Base-by-base conservation (phyloP, 2,797 vertebrate species). In the Manis pentadactyla region DNA sequence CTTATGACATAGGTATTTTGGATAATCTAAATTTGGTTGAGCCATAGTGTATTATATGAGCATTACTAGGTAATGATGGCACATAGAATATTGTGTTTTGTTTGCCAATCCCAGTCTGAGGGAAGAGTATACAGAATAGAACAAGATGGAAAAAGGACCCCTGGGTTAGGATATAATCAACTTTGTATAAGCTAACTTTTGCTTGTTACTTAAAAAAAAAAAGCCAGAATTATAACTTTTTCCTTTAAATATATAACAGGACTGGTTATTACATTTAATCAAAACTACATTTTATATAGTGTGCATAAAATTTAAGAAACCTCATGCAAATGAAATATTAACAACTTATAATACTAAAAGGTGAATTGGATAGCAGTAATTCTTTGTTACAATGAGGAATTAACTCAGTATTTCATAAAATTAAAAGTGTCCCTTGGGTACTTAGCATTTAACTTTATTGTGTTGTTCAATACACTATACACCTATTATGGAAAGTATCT, bases 11-110 rank as follows among this genome's bases (percentile, higher is more conserved):
- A 29, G 18, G 29, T 11, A 25, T 13, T 74, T 64, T 86, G 88
- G 14, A 78, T 96, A 69, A 91, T 34, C 1, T 71, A 78, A 95
- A 90, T 83, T 92, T 89, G 81, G 1, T 55, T 77, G 94, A 78
- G 75, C 68, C 51, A 1, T 93, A 61, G 10, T 68, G 78, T 93
- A 81, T 93, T 87, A n/a, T 86, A 39, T 84, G 94, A 84, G 14
- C 77, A 73, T 13, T 75, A 81, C 31, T 93, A 83, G 9, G 57
- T 89, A 77, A 1, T 88, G 51, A 42, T 87, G 19, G 0, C 69
- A n/a, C n/a, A 73, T 53, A 64, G 4, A 39, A 37, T 46, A 74
- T 95, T 53, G 13, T 88, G 37, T 94, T 81, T 93, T 29, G 23
- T 94, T 92, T 0, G 0, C 18, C 42, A 34, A 1, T 53, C 3